A percentile compares a stretch with the other conserved stretches of the same genome.
phyloP scores from a whole-genome alignment of 2,888 invertebrate genomes.

The Fabriciana adippe region DNA sequence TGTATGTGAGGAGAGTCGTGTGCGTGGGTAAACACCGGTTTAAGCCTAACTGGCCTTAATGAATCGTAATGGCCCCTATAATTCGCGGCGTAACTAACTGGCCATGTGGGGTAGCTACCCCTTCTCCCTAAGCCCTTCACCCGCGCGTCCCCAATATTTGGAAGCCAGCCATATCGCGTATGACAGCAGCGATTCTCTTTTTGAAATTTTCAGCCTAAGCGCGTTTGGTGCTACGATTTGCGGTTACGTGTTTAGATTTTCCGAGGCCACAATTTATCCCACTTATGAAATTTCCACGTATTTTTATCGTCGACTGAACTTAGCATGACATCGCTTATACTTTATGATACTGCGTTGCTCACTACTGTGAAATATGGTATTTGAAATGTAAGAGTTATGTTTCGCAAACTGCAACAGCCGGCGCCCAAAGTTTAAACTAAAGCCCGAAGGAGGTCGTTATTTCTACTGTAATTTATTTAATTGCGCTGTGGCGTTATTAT shows the following conservation, averaged over 20 bases:
- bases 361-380: constrained; percentile 41
- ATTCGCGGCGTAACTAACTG: constrained; percentile 84
- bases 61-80: constrained; percentile 84
- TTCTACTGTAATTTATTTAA: constrained; percentile 81
- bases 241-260: constrained; percentile 72
- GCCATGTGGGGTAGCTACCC: constrained; percentile 73
- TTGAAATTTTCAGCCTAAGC: constrained; percentile 72
- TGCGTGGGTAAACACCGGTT: constrained; percentile 82
- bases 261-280: constrained; percentile 56
- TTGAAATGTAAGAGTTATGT: constrained; percentile 54
- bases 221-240: constrained; percentile 67
- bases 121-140: constrained; percentile 45
- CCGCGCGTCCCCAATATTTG: constrained; percentile 59
- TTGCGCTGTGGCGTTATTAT: constrained; percentile 82
- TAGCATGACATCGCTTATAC: constrained; percentile 27
- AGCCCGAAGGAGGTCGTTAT: constrained; percentile 77
- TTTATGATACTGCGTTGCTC: constrained; percentile 43
- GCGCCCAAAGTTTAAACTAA: constrained; percentile 77
- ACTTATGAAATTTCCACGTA: constrained; percentile 39
- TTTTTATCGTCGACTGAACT: constrained; percentile 37
- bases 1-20: constrained; percentile 52
- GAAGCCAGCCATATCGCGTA: constrained; percentile 79
- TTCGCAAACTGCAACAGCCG: constrained; percentile 63
- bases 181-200: constrained; percentile 77
- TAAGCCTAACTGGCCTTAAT: constrained; percentile 84